phyloP scores from a whole-genome alignment of 2,113 vertebrate genomes.

The Trichomycterus rosablanca region DNA sequence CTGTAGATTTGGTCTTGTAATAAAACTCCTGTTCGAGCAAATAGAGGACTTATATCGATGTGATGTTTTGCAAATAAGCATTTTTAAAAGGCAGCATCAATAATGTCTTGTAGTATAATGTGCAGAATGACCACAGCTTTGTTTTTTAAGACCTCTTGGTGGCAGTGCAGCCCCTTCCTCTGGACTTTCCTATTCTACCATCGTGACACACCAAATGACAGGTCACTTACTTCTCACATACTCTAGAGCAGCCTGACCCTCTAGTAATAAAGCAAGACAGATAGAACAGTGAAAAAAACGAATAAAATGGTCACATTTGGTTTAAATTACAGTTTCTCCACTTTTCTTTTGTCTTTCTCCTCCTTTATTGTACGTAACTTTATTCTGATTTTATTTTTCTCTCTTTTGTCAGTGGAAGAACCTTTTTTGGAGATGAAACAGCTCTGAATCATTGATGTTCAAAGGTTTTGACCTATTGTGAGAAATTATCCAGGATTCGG shows the following conservation, averaged over 20 bases:
- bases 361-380: constrained; percentile 57
- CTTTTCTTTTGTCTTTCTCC: constrained; percentile 44
- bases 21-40: background rate
- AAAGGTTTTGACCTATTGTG: constrained; percentile 27
- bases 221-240: constrained; percentile 18
- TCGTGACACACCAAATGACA: constrained; percentile 11
- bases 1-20: background rate
- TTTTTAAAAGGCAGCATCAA: background rate
- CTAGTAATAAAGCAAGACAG: constrained; percentile 19
- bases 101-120: background rate
- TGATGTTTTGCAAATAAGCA: background rate
- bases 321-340: constrained; percentile 47
- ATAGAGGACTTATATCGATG: background rate
- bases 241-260: constrained; percentile 28
- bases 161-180: constrained; percentile 35
- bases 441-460: constrained; percentile 45
- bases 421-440: constrained; percentile 59
- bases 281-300: background rate
- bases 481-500: constrained; percentile 27
- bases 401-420: constrained; percentile 65
- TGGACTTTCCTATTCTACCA: background rate
- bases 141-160: constrained; percentile 42
- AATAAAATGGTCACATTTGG: constrained; percentile 51
- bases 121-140: background rate
- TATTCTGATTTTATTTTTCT: constrained; percentile 60